Evolutionary conservation across 37 sponge, comb jelly and placozoan genomes (phyloP), one percentile per base, ranked within the genome.

Genomic region (Ephydatia muelleri): DNA sequence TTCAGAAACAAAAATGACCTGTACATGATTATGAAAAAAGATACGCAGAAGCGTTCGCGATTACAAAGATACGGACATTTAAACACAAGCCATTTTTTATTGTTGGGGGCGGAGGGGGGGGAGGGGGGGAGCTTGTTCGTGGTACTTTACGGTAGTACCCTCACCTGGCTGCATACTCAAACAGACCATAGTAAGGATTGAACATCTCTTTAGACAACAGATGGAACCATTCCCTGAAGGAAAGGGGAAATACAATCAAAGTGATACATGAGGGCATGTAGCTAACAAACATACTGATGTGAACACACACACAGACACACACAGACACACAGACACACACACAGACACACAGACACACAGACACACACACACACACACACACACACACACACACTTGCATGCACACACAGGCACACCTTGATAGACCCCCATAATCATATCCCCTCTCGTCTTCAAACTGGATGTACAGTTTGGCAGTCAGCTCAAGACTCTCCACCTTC

Each of bases 121-220:
- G n/a, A n/a, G n/a, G n/a, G n/a, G n/a, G n/a, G n/a, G n/a, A n/a
- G n/a, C n/a, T n/a, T n/a, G n/a, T n/a, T n/a, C n/a, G n/a, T n/a
- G n/a, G n/a, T n/a, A n/a, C n/a, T n/a, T n/a, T n/a, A n/a, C n/a
- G n/a, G n/a, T n/a, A 57, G 12, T 14, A 5, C 57, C 19, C 74
- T 68, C 64, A 96, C 99, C 90, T 99, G 47, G 99, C 99, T 26
- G 99, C 91, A 83, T 97, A 99, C 78, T 99, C 99, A 90, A 97
- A 99, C 73, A 99, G 88, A 31, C 97, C 98, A 72, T 99, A 99
- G 87, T 99, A 99, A 11, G 99, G 99, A 81, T 97, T 99, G 85
- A 99, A 99, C 96, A 97, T 99, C 75, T 96, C 99, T 43, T 95
- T 91, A 0, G 99, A 99, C 74, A 99, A 80, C 49, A 97, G 80